Evolutionary conservation across 2,888 invertebrate genomes (phyloP).

Genomic region (Ptilodon capucinus): DNA sequence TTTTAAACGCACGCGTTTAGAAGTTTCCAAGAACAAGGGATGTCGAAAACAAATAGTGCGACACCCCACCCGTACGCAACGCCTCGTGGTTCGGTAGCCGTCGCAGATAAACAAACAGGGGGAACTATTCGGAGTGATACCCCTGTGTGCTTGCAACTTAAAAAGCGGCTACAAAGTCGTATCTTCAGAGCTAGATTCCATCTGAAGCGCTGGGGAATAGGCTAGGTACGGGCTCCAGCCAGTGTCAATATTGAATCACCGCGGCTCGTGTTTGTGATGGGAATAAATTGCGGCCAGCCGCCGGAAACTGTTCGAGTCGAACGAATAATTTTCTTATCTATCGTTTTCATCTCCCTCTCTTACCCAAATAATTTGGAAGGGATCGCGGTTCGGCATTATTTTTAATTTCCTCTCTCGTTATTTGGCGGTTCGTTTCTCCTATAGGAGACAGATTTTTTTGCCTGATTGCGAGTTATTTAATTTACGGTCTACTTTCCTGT

Average conservation of each 20-base stretch:
- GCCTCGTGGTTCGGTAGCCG: conserved; percentile 27
- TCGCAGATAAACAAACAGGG: conserved; percentile 40
- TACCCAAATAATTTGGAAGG: conserved; percentile 34
- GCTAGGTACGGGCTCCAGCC: conserved; percentile 58
- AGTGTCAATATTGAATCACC: conserved; percentile 78
- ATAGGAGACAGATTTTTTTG: not conserved
- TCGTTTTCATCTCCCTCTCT: conserved; percentile 40
- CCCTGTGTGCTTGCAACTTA: conserved; percentile 42
- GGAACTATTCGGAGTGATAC: conserved; percentile 33
- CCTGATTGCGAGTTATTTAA: not conserved
- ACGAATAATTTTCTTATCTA: conserved; percentile 61
- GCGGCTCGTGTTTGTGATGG: conserved; percentile 69
- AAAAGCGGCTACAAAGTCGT: conserved; percentile 53
- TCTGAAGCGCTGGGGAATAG: conserved; percentile 60
- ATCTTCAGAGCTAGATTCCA: conserved; percentile 57
- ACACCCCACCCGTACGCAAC: conserved; percentile 26
- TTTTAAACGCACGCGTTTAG: conserved; percentile 10
- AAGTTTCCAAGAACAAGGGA: conserved; percentile 26
- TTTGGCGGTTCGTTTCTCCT: conserved; percentile 7
- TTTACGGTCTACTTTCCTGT: not conserved
- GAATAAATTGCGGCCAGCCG: conserved; percentile 72
- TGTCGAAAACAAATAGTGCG: conserved; percentile 22
- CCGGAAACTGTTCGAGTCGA: conserved; percentile 59
- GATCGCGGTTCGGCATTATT: conserved; percentile 28
- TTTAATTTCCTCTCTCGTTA: conserved; percentile 33